phyloP scores from a whole-genome alignment of 2,888 invertebrate species.

The Pegoplata infirma region DNA sequence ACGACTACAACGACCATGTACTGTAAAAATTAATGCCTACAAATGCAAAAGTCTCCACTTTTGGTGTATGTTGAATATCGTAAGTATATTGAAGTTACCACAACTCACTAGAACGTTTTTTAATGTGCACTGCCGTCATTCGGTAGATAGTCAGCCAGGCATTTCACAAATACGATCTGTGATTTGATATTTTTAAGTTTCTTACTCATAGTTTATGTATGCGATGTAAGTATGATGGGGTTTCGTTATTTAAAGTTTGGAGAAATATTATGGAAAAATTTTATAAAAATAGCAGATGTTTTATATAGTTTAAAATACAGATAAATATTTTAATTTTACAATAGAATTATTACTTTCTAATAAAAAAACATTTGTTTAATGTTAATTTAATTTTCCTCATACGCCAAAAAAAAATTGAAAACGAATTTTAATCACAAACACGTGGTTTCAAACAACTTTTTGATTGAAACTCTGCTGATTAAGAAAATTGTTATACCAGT shows the following conservation, averaged over 20 bases:
- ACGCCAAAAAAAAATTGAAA: too few species aligned
- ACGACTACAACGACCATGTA: not conserved
- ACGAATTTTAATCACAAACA: too few species aligned
- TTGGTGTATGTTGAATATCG: not conserved
- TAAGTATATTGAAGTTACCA: not conserved
- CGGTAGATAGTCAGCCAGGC: slow-evolving; percentile 13
- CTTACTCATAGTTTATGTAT: slow-evolving; percentile 15
- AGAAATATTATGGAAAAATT: slow-evolving; percentile 9
- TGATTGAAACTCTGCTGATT: too few species aligned
- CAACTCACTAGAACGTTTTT: slow-evolving; percentile 10
- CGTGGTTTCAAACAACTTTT: too few species aligned
- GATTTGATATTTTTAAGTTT: slow-evolving; percentile 10
- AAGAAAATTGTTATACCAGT: too few species aligned
- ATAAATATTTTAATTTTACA: too few species aligned
- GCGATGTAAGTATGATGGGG: not conserved
- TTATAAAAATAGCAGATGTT: slow-evolving; percentile 31
- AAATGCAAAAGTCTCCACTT: not conserved
- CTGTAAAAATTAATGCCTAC: not conserved
- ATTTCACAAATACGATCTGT: slow-evolving; percentile 37
- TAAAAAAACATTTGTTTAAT: too few species aligned
- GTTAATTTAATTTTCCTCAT: too few species aligned
- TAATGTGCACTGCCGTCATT: not conserved
- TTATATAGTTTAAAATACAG: too few species aligned
- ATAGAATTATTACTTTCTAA: too few species aligned
- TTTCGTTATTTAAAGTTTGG: not conserved